Base-by-base conservation (phyloP, 2,888 invertebrate species). In the Spisula solida region DNA sequence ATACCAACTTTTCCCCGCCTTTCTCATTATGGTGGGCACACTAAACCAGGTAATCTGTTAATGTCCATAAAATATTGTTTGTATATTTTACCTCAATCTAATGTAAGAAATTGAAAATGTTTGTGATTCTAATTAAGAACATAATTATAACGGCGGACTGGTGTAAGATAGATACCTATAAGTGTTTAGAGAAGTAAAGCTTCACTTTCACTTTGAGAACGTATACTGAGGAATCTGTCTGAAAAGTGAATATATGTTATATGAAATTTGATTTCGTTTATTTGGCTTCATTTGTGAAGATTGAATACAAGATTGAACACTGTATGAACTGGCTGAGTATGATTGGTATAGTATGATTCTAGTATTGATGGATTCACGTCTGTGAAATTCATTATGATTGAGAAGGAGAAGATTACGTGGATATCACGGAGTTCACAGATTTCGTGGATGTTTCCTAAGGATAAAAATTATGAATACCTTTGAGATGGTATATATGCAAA, bases 351-450 rank as follows among this genome's bases (percentile, higher is more conserved):
- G 31, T 75, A 75, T 75, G 1, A 31, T 16, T 16, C n/a, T 66
- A 5, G 25, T 75, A 75, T 75, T 75, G 75, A 75, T 75, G 31
- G 31, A 31, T 75, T 75, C 75, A 31, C 75, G 25, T 75, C 75
- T 75, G 75, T 75, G 31, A 29, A 31, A 75, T 34, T 75, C 75
- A 75, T 75, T 75, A 75, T 75, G 75, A 75, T 75, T 34, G 75
- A 75, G 70, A 70, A 14, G 70, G 12, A 25, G 70, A 70, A 70
- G 16, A 18, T 60, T 60, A 10, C 14, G 51, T 16, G 20, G 14
- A 66, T n/a, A n/a, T n/a, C n/a, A n/a, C n/a, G n/a, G n/a, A n/a
- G n/a, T n/a, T n/a, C n/a, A n/a, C n/a, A n/a, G n/a, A n/a, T 66
- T 66, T 66, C 10, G 29, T 34, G 34, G 34, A 75, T 29, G 31